Evolutionary conservation across 2,797 vertebrate genomes (phyloP).

Genomic region (Neoniphon sammara): DNA sequence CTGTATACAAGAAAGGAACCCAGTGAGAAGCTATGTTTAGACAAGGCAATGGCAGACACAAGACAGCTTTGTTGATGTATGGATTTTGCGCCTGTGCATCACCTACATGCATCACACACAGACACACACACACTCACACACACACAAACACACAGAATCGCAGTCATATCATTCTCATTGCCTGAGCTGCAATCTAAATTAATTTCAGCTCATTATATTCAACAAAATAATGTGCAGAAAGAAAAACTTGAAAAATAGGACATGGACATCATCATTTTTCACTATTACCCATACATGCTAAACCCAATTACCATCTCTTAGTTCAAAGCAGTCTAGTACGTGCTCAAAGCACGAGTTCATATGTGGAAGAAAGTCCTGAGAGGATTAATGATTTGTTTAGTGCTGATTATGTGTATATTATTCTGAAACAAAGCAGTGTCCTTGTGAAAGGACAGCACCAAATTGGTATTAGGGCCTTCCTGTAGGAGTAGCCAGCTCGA

Average conservation of each 20-base stretch:
- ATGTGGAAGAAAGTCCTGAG: conserved; percentile 37
- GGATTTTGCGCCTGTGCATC: conserved; percentile 34
- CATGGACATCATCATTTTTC: conserved; percentile 61
- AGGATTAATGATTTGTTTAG: conserved; percentile 70
- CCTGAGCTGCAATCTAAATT: conserved; percentile 45
- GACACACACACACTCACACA: conserved; percentile 34
- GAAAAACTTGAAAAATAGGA: conserved; percentile 44
- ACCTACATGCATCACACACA: conserved; percentile 24
- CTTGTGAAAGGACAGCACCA: conserved; percentile 72
- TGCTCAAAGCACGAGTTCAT: conserved; percentile 47
- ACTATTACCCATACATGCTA: conserved; percentile 55
- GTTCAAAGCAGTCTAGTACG: conserved; percentile 39
- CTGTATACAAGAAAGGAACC: conserved; percentile 18
- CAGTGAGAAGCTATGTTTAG: conserved; percentile 32
- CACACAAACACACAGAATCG: conserved; percentile 25
- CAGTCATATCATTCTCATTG: conserved; percentile 51
- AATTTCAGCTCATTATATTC: conserved; percentile 65
- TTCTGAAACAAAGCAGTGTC: conserved; percentile 69
- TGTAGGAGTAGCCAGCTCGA: conserved; percentile 46
- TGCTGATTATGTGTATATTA: conserved; percentile 59
- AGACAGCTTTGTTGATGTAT: conserved; percentile 55
- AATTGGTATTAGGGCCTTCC: conserved; percentile 58
- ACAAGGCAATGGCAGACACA: conserved; percentile 19
- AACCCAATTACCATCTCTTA: conserved; percentile 63
- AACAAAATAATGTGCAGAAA: conserved; percentile 42